These are phyloP conservation scores for Gastrophryne carolinensis DNA, from an alignment of 2,797 vertebrate genomes.

Conservation along the genomic window DNA sequence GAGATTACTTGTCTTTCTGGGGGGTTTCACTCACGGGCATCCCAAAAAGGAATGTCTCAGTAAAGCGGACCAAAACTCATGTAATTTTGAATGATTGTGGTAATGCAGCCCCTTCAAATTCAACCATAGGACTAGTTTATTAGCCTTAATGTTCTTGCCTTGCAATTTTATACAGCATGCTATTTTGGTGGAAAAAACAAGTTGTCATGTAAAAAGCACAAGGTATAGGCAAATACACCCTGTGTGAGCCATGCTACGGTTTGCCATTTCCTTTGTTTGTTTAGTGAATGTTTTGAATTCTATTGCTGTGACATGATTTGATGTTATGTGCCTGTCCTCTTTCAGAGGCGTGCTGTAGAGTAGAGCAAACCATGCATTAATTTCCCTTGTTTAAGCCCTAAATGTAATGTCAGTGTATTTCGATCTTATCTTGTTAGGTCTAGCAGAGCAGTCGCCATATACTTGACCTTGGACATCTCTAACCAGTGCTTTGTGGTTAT, in stretches of 20 bases:
- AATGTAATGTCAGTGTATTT: neutral
- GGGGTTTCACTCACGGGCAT: too few relatives aligned
- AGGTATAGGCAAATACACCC: conserved; percentile 29
- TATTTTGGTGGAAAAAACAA: conserved; percentile 6
- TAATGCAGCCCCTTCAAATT: too few relatives aligned
- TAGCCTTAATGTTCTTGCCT: too few relatives aligned
- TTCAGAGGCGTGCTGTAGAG: neutral
- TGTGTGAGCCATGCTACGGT: too few relatives aligned
- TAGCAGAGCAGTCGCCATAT: neutral
- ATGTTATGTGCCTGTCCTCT: conserved; percentile 7
- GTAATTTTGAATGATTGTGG: too few relatives aligned
- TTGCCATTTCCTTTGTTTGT: too few relatives aligned
- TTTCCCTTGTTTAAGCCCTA: neutral
- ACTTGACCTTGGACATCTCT: neutral
- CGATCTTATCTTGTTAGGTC: neutral
- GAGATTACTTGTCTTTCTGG: too few relatives aligned
- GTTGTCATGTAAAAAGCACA: neutral
- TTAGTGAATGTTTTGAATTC: conserved; percentile 12
- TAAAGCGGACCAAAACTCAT: too few relatives aligned
- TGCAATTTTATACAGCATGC: neutral
- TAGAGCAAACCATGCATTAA: neutral
- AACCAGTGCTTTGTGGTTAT: too few relatives aligned
- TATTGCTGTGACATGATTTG: neutral
- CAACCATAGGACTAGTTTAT: too few relatives aligned
- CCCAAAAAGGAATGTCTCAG: too few relatives aligned